A percentile compares a stretch with the other conserved stretches of the same genome.
Conservation (phyloP, 2,113 vertebrate genomes). For the Andinoacara biseriatus region DNA sequence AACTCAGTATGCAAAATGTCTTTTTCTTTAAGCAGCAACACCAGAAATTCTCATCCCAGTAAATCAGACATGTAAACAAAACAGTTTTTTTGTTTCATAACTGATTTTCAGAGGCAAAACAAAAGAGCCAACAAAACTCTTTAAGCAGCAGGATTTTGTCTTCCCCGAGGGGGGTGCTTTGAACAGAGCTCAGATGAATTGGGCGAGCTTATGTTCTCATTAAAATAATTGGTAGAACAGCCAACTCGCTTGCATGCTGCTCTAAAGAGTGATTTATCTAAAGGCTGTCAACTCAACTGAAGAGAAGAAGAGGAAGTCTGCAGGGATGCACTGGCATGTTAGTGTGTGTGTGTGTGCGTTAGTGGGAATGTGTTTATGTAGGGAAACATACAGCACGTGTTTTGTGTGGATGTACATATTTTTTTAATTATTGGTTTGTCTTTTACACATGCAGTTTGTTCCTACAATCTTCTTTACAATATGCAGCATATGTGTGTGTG, state of each 20-base stretch:
- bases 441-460: neutral
- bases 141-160: slow-evolving; percentile 64
- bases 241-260: slow-evolving; percentile 47
- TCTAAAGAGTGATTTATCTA: slow-evolving; percentile 59
- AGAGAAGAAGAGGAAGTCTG: slow-evolving; percentile 33
- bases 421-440: neutral
- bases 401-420: neutral
- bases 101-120: slow-evolving; percentile 47
- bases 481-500: neutral
- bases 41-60: slow-evolving; percentile 28
- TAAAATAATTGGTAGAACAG: slow-evolving; percentile 72
- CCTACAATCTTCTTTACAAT: neutral
- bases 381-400: neutral
- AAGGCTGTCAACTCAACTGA: slow-evolving; percentile 56
- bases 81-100: slow-evolving; percentile 34
- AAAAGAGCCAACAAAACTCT: slow-evolving; percentile 61
- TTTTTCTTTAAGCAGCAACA: slow-evolving; percentile 1
- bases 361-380: neutral
- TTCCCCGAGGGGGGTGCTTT: slow-evolving; percentile 64
- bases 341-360: neutral
- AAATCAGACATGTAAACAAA: slow-evolving; percentile 64
- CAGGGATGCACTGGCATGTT: neutral
- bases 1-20: neutral
- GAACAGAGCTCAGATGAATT: slow-evolving; percentile 59
- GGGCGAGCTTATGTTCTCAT: slow-evolving; percentile 72